Conservation (phyloP, 1,140 invertebrate species). For the Brachionus rubens region DNA sequence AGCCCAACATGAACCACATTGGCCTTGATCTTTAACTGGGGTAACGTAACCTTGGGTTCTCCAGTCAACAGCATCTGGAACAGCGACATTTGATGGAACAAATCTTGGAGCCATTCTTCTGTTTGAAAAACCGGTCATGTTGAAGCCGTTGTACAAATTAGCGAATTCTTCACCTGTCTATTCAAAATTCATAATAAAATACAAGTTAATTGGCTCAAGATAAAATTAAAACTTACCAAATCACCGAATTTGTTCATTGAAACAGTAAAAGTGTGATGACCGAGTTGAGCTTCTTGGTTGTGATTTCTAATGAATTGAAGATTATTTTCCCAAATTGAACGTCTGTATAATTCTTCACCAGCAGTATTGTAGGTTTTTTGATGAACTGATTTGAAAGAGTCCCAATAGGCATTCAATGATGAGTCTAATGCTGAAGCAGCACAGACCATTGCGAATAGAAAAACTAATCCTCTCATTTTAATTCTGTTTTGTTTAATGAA, state of each 20-base stretch:
- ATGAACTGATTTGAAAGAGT: neutral
- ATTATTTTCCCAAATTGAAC: slow-evolving; percentile 37
- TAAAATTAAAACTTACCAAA: slow-evolving; percentile 10
- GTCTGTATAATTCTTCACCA: slow-evolving; percentile 39
- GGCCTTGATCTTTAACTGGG: slow-evolving; percentile 45
- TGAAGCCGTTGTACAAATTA: slow-evolving; percentile 9
- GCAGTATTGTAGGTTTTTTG: neutral
- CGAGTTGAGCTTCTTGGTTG: slow-evolving; percentile 28
- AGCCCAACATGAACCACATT: slow-evolving; percentile 45
- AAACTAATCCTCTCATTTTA: slow-evolving; percentile 10
- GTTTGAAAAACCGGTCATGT: neutral
- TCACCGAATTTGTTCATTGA: slow-evolving; percentile 46
- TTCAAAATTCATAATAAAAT: neutral
- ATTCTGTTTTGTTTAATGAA: too few relatives aligned
- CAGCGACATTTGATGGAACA: neutral
- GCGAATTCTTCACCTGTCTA: slow-evolving; percentile 43
- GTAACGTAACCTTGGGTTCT: slow-evolving; percentile 43
- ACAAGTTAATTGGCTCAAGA: too few relatives aligned
- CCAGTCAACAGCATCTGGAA: slow-evolving; percentile 46
- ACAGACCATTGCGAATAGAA: slow-evolving; percentile 20
- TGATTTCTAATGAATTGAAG: slow-evolving; percentile 28
- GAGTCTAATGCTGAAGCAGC: slow-evolving; percentile 18
- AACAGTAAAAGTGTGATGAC: slow-evolving; percentile 5
- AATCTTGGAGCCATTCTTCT: neutral
- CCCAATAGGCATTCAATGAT: slow-evolving; percentile 28